Conservation (phyloP, 2,797 vertebrate species). For the Xenops minutus region DNA sequence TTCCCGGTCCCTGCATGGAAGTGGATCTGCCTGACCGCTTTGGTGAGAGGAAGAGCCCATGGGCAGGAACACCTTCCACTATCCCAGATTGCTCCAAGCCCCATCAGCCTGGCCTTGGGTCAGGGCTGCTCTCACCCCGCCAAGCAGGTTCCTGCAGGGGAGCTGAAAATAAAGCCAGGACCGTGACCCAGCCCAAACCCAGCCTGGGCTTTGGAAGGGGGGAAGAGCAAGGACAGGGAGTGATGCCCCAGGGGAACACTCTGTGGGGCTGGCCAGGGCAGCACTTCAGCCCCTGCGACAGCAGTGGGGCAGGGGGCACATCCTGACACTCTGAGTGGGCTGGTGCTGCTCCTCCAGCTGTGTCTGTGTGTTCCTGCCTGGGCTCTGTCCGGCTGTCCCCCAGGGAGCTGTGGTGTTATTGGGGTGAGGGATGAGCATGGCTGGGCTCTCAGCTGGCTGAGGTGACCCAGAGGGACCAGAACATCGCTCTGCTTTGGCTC, state of each 20-base stretch:
- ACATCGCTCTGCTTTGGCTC: neutral
- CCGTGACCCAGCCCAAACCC: neutral
- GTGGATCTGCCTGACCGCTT: neutral
- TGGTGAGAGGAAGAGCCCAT: neutral
- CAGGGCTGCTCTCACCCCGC: too few relatives aligned
- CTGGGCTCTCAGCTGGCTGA: too few relatives aligned
- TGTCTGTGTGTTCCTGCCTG: too few relatives aligned
- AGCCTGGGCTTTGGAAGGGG: constrained; percentile 26
- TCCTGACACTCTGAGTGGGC: too few relatives aligned
- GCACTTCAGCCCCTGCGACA: too few relatives aligned
- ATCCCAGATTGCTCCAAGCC: rapidly evolving
- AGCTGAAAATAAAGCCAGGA: neutral
- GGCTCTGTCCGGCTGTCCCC: too few relatives aligned
- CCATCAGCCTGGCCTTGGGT: neutral
- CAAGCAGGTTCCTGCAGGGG: neutral
- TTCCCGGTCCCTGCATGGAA: too few relatives aligned
- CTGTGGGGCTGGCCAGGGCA: too few relatives aligned
- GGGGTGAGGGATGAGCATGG: too few relatives aligned
- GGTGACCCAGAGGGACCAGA: neutral
- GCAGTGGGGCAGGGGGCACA: too few relatives aligned
- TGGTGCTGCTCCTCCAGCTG: too few relatives aligned
- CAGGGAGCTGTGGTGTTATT: too few relatives aligned
- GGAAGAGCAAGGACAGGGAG: neutral
- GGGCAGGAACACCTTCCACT: neutral
- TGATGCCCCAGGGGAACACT: neutral